A percentile compares a stretch with the other conserved stretches of the same genome.
These are phyloP conservation scores for Irena cyanogastra DNA, from an alignment of 2,113 vertebrate species.

Conservation along the genomic window DNA sequence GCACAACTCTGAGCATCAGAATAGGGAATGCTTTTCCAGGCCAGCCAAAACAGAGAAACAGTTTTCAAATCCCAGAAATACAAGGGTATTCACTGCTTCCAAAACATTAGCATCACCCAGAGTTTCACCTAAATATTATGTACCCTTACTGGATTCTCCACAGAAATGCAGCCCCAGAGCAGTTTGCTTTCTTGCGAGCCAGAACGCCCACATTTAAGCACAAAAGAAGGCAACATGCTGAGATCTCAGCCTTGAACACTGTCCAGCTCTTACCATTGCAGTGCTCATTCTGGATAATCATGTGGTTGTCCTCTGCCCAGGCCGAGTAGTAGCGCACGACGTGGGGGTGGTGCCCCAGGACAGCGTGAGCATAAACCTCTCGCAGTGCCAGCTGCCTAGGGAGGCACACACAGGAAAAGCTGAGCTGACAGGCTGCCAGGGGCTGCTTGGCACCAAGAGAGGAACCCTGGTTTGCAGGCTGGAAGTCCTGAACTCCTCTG, in stretches of 20 bases:
- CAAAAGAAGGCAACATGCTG: background rate
- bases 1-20: background rate
- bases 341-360: conserved; percentile 92
- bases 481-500: background rate
- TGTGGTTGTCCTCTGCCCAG: conserved; percentile 90
- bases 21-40: background rate
- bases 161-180: background rate
- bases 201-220: background rate
- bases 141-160: background rate
- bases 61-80: background rate
- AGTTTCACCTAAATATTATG: background rate
- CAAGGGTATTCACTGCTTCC: background rate
- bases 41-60: background rate
- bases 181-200: background rate
- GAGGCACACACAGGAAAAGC: background rate
- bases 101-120: background rate
- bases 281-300: conserved; percentile 97
- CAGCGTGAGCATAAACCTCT: conserved; percentile 94
- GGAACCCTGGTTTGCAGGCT: background rate
- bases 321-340: conserved; percentile 96
- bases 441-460: background rate
- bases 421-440: background rate
- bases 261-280: conserved; percentile 82
- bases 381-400: conserved; percentile 84
- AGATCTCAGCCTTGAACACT: background rate